A percentile compares a stretch with the other conserved stretches of the same genome.
These are phyloP conservation scores for Lordiphosa stackelbergi DNA, from an alignment of 1,140 invertebrate genomes.

Conservation along the genomic window DNA sequence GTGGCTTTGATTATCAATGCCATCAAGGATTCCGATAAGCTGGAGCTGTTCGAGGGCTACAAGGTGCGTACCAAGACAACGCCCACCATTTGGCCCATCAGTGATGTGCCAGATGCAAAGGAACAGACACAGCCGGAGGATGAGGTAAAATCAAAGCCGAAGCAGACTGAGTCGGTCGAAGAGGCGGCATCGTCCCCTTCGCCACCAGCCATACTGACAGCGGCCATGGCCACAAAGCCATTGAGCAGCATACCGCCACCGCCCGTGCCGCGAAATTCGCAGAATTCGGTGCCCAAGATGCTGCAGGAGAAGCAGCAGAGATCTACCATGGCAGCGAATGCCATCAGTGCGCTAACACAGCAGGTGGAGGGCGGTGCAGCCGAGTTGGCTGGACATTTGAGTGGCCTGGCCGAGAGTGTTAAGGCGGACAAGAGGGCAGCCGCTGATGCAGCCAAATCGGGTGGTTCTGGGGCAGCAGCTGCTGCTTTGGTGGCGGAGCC, in stretches of 20 bases:
- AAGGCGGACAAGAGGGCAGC: slow-evolving; percentile 59
- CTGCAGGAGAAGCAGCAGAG: slow-evolving; percentile 51
- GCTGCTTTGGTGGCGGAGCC: slow-evolving; percentile 70
- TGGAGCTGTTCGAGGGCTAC: slow-evolving; percentile 88
- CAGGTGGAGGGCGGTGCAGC: slow-evolving; percentile 78
- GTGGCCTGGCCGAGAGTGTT: slow-evolving; percentile 69
- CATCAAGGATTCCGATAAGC: slow-evolving; percentile 87
- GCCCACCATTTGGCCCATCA: slow-evolving; percentile 92
- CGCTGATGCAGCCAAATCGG: slow-evolving; percentile 25
- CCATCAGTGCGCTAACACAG: slow-evolving; percentile 62
- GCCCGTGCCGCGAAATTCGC: slow-evolving; percentile 80
- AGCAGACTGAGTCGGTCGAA: slow-evolving; percentile 3
- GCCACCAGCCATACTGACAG: slow-evolving; percentile 64
- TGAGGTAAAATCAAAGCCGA: slow-evolving; percentile 9
- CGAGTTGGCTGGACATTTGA: slow-evolving; percentile 68
- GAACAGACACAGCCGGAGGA: slow-evolving; percentile 25
- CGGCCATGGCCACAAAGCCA: slow-evolving; percentile 80
- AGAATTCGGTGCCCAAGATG: slow-evolving; percentile 62
- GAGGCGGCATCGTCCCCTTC: slow-evolving; percentile 6
- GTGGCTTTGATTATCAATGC: slow-evolving; percentile 89
- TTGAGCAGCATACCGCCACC: slow-evolving; percentile 82
- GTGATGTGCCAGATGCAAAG: slow-evolving; percentile 78
- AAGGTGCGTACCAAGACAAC: slow-evolving; percentile 89
- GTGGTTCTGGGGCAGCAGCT: slow-evolving; percentile 31
- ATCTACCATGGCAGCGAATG: slow-evolving; percentile 48